Evolutionary conservation across 2,113 vertebrate genomes (phyloP), one percentile per base, ranked within the genome.

Genomic region (Nycticorax nycticorax): DNA sequence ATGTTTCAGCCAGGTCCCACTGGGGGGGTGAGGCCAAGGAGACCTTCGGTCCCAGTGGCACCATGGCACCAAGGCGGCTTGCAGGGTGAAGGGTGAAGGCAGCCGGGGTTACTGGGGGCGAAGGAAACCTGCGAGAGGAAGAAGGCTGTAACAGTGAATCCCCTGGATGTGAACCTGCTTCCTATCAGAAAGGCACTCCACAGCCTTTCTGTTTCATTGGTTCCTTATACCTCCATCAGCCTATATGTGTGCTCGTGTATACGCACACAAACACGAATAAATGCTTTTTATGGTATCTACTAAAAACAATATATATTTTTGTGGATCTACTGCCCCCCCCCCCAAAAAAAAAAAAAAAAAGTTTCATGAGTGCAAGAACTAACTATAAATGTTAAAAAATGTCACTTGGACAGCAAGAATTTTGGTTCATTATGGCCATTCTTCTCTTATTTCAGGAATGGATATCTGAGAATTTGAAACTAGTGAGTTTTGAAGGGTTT

Each of bases 91-190:
- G 26, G 33, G 21, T 5, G 27, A 5, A 12, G 30, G 9, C 3
- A 28, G 4, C 10, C 35, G 1, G 18, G 2, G 14, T 7, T 8
- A 3, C 19, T 1, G 5, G 28, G 12, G 30, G 5, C 3, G 5
- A 26, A 16, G 80, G 28, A 19, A 20, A 30, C 8, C 11, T 1
- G 50, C 1, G 20, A 9, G n/a, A 4, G n/a, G 20, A 3, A 22
- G 45, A 20, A 32, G 35, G 18, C 64, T 41, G 66, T 26, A 3
- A 8, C 14, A 4, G 26, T 1, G 11, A 21, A 23, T 14, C 22
- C 11, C 22, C 26, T 4, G 10, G 4, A 8, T 4, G 13, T 2
- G 24, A 63, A 15, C 7, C 15, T 3, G 1, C 22, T 35, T 6
- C 24, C 28, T 3, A 1, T 3, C 16, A 8, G 66, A 33, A 69